A percentile compares a stretch with the other conserved stretches of the same genome.
Conservation (phyloP, 2,797 vertebrate species). For the Micrastur ruficollis region DNA sequence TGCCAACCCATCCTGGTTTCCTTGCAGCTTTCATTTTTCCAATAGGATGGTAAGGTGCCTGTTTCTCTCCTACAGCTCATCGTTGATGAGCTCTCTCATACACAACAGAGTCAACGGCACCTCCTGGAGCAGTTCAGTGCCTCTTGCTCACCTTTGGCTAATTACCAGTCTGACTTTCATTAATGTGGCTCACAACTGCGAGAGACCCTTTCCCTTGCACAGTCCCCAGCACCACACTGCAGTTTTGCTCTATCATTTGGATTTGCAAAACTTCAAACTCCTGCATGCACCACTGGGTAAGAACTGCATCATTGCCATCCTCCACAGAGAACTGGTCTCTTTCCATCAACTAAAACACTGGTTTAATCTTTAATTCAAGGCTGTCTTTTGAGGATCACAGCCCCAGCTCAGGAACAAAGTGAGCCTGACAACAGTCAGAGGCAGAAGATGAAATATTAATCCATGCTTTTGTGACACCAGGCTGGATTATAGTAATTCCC, state of each 20-base stretch:
- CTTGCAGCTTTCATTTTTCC: not conserved
- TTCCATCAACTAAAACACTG: not conserved
- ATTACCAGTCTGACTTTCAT: not conserved
- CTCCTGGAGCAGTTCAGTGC: not conserved
- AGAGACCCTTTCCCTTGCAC: not conserved
- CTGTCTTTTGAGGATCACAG: slow-evolving; percentile 44
- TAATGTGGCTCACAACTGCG: not conserved
- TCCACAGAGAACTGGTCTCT: not conserved
- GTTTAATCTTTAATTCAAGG: slow-evolving; percentile 50
- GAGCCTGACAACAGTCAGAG: slow-evolving; percentile 3
- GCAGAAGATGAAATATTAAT: slow-evolving; percentile 60
- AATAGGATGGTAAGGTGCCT: not conserved
- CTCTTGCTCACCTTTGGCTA: not conserved
- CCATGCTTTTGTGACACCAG: not conserved
- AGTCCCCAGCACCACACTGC: not conserved
- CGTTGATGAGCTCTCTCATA: not conserved
- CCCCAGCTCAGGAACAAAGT: slow-evolving; percentile 23
- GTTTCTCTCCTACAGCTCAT: not conserved
- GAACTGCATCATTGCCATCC: rapidly evolving
- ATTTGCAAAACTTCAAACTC: not conserved
- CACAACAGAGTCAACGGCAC: not conserved
- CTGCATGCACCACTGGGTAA: not conserved
- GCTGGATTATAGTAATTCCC: slow-evolving; percentile 45
- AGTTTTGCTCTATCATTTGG: not conserved
- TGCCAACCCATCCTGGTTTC: rapidly evolving